A percentile compares a stretch with the other conserved stretches of the same genome.
Evolutionary conservation across 2,888 invertebrate species (phyloP).

Genomic region (Digitonthophagus gazella): DNA sequence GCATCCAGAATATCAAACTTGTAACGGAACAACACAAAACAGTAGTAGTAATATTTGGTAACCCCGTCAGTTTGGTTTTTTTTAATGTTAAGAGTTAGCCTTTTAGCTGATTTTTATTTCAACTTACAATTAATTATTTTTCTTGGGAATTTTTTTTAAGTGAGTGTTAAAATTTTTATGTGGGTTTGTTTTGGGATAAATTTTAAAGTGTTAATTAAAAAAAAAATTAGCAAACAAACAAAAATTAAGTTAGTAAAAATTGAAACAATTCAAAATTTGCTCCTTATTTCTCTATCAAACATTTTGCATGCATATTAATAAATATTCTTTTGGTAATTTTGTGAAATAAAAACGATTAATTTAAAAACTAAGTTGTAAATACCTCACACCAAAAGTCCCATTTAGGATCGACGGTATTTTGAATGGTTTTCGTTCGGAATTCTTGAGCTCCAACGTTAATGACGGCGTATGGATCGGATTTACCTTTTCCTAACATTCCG

Average conservation of each 20-base stretch:
- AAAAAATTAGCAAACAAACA: too few relatives aligned
- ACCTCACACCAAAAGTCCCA: constrained; percentile 99
- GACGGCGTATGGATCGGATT: constrained; percentile 96
- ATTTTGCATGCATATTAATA: not conserved
- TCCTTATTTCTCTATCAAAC: too few relatives aligned
- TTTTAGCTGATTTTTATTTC: not conserved
- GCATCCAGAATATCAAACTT: constrained; percentile 58
- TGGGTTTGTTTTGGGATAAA: too few relatives aligned
- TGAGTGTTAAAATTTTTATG: too few relatives aligned
- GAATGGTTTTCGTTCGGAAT: constrained; percentile 90
- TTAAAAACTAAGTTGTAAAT: too few relatives aligned
- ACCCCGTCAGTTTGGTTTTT: not conserved
- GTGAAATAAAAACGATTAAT: not conserved
- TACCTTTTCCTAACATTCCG: constrained; percentile 84
- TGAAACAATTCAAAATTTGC: too few relatives aligned
- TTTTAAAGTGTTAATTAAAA: too few relatives aligned
- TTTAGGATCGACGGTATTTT: constrained; percentile 90
- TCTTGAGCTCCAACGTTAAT: constrained; percentile 90
- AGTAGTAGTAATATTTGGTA: not conserved
- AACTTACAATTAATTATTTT: too few relatives aligned
- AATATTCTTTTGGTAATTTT: too few relatives aligned
- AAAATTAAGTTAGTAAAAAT: too few relatives aligned
- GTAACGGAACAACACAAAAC: constrained; percentile 17
- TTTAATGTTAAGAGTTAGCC: too few relatives aligned
- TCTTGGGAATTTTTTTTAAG: not conserved